Evolutionary conservation across 1,140 invertebrate species (phyloP).

Genomic region (Conopomorpha cramerella): DNA sequence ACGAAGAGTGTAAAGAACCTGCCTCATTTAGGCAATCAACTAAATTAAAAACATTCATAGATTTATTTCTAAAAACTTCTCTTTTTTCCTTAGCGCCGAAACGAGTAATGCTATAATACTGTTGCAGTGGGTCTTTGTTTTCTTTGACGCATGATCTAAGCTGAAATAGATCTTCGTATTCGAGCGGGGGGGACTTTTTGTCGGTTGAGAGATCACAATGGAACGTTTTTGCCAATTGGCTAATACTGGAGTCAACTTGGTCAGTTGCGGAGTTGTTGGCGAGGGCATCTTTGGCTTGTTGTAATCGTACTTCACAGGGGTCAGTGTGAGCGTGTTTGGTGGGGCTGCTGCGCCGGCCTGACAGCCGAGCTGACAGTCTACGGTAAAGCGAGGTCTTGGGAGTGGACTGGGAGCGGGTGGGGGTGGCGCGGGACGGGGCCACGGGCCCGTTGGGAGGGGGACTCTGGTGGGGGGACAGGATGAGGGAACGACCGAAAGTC

Average conservation of each 20-base stretch:
- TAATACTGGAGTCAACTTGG: slow-evolving; percentile 33
- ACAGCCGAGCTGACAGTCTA: slow-evolving; percentile 43
- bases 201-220: slow-evolving; percentile 24
- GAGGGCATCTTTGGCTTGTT: slow-evolving; percentile 5
- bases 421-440: slow-evolving; percentile 32
- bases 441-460: slow-evolving; percentile 24
- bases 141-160: slow-evolving; percentile 22
- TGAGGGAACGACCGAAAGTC: slow-evolving; percentile 60
- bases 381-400: slow-evolving; percentile 52
- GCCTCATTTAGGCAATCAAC: slow-evolving; percentile 46
- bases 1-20: slow-evolving; percentile 44
- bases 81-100: slow-evolving; percentile 39
- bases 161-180: too few species aligned
- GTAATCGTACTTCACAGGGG: slow-evolving; percentile 8
- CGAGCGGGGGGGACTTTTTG: slow-evolving; percentile 1
- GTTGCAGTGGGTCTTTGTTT: slow-evolving; percentile 29
- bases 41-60: slow-evolving; percentile 49
- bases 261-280: slow-evolving; percentile 2
- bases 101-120: slow-evolving; percentile 18
- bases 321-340: slow-evolving; percentile 18
- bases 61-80: slow-evolving; percentile 55
- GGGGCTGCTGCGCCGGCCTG: slow-evolving; percentile 34
- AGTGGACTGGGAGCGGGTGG: slow-evolving; percentile 42
- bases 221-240: slow-evolving; percentile 31
- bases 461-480: slow-evolving; percentile 45